Evolutionary conservation across 2,797 vertebrate species (phyloP).

Genomic region (Artibeus jamaicensis): DNA sequence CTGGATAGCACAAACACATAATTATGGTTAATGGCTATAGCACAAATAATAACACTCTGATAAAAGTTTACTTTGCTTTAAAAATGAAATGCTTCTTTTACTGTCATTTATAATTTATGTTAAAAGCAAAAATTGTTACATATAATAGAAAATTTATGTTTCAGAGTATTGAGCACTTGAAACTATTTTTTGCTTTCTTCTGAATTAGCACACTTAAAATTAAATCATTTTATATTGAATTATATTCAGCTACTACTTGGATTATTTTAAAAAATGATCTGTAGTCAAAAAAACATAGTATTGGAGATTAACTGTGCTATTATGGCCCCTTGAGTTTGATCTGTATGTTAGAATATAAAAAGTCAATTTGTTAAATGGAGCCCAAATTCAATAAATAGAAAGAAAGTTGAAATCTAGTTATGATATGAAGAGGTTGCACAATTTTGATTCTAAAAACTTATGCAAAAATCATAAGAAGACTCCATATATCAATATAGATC

Average conservation of each 20-base stretch:
- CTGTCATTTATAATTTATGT: not conserved
- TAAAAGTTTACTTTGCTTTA: not conserved
- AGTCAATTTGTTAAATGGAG: not conserved
- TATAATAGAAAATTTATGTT: not conserved
- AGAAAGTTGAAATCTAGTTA: not conserved
- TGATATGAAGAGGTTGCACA: not conserved
- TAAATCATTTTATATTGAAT: not conserved
- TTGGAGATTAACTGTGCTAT: not conserved
- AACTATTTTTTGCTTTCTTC: not conserved
- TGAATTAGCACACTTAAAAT: slow-evolving; percentile 24
- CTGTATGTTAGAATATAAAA: not conserved
- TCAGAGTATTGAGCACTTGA: not conserved
- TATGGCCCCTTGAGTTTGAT: not conserved
- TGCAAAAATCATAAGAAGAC: not conserved
- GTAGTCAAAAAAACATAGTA: not conserved
- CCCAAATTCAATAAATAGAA: not conserved
- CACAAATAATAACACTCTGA: not conserved
- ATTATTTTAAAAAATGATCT: not conserved
- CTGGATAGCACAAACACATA: not conserved
- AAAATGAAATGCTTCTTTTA: not conserved
- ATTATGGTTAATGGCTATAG: not conserved
- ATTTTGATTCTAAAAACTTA: not conserved
- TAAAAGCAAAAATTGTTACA: not conserved
- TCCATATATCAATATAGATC: not conserved
- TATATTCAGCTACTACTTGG: not conserved